A percentile compares a stretch with the other conserved stretches of the same genome.
Conservation (phyloP, 2,888 invertebrate species). For the Pseudococcus viburni region DNA sequence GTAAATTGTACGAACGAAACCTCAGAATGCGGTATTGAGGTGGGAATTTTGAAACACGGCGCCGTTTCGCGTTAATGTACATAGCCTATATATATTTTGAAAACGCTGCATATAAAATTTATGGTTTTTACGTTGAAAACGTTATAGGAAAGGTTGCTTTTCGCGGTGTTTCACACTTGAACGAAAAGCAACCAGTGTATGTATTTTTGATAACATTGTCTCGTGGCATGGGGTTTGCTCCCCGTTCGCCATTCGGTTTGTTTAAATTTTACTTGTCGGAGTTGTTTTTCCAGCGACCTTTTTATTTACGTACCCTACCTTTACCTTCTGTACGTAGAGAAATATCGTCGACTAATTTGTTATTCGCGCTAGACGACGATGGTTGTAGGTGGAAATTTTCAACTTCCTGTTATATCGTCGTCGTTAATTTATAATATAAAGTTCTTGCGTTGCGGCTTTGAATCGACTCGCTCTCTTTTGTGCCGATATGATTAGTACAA, state of each 20-base stretch:
- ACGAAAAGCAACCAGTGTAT: constrained; percentile 38
- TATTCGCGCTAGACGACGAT: neutral
- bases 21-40: constrained; percentile 12
- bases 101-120: constrained; percentile 7
- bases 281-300: neutral
- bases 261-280: neutral
- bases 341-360: neutral
- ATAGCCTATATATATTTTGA: constrained; percentile 14
- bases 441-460: neutral
- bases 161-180: neutral
- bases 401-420: neutral
- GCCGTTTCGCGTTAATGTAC: neutral
- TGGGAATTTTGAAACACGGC: neutral
- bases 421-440: neutral
- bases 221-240: neutral
- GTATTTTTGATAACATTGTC: constrained; percentile 32
- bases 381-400: neutral
- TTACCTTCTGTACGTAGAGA: neutral
- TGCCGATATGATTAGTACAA: constrained; percentile 15
- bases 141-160: neutral
- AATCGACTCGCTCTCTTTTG: neutral
- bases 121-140: constrained; percentile 34
- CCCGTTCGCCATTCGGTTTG: too few species aligned
- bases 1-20: constrained; percentile 32
- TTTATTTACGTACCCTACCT: neutral